Evolutionary conservation across 2,113 vertebrate species (phyloP).

Genomic region (Onychostoma macrolepis): DNA sequence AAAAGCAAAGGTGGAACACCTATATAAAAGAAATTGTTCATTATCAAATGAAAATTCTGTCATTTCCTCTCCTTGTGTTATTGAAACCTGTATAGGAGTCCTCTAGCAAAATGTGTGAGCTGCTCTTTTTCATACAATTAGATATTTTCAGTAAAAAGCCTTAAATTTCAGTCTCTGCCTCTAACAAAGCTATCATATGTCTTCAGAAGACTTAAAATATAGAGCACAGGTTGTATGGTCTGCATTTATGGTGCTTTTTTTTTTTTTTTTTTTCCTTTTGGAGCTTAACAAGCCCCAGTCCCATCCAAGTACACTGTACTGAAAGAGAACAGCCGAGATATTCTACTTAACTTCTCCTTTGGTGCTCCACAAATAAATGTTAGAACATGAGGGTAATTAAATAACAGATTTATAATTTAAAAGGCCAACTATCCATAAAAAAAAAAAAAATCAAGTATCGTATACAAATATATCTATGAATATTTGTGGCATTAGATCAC

Average conservation of each 20-base stretch:
- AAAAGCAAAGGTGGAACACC: slow-evolving; percentile 23
- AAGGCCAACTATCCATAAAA: not conserved
- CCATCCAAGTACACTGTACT: not conserved
- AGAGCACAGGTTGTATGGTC: not conserved
- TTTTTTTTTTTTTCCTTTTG: not conserved
- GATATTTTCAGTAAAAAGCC: not conserved
- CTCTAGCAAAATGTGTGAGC: not conserved
- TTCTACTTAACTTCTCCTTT: not conserved
- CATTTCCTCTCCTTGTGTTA: not conserved
- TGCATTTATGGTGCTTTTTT: not conserved
- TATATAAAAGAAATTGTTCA: not conserved
- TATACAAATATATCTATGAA: not conserved
- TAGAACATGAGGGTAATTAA: not conserved
- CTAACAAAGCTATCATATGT: slow-evolving; percentile 2
- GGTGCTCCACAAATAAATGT: not conserved
- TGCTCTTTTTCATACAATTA: not conserved
- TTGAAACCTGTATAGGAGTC: not conserved
- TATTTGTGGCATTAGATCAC: not conserved
- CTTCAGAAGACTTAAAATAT: not conserved
- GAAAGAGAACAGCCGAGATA: not conserved
- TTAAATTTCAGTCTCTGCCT: not conserved
- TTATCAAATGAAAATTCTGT: not conserved
- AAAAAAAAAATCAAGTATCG: slow-evolving; percentile 28
- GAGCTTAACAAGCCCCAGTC: not conserved
- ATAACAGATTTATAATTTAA: not conserved